Conservation (phyloP, 2,888 invertebrate species). For the Bellardia pandia region DNA sequence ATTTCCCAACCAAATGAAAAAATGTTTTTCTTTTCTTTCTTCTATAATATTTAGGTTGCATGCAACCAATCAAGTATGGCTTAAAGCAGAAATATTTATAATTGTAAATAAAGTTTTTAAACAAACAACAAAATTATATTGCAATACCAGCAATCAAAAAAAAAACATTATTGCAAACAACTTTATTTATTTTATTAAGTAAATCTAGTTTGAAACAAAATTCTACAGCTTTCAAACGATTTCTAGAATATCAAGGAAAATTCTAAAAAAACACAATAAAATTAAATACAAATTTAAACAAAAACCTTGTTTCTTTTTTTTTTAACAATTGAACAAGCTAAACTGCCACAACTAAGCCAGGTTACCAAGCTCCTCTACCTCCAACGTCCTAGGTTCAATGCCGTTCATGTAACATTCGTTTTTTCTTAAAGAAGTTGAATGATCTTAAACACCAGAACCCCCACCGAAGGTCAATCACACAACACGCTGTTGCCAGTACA, state of each 20-base stretch:
- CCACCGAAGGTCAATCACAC: conserved; percentile 62
- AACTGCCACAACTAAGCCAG: conserved; percentile 6
- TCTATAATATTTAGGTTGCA: conserved; percentile 55
- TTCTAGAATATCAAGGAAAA: conserved; percentile 66
- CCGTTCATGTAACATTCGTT: conserved; percentile 58
- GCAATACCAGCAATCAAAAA: conserved; percentile 3
- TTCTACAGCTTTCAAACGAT: conserved; percentile 14
- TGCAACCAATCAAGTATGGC: conserved; percentile 48
- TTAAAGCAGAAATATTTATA: conserved; percentile 21
- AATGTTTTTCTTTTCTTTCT: background rate
- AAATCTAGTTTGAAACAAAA: conserved; percentile 47
- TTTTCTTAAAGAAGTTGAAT: conserved; percentile 57
- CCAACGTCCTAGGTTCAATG: conserved; percentile 65
- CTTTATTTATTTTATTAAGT: conserved; percentile 28
- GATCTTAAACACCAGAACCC: conserved; percentile 61
- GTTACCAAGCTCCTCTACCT: conserved; percentile 36
- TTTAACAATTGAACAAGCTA: background rate
- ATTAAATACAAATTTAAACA: background rate
- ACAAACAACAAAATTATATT: conserved; percentile 1
- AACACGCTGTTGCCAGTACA: background rate
- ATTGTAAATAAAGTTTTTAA: conserved; percentile 11
- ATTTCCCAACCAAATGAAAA: conserved; percentile 44
- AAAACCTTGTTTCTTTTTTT: conserved; percentile 42
- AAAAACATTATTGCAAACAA: background rate
- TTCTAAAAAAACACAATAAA: conserved; percentile 50